phyloP scores from a whole-genome alignment of 2,888 invertebrate genomes.

The Coenonympha glycerion region DNA sequence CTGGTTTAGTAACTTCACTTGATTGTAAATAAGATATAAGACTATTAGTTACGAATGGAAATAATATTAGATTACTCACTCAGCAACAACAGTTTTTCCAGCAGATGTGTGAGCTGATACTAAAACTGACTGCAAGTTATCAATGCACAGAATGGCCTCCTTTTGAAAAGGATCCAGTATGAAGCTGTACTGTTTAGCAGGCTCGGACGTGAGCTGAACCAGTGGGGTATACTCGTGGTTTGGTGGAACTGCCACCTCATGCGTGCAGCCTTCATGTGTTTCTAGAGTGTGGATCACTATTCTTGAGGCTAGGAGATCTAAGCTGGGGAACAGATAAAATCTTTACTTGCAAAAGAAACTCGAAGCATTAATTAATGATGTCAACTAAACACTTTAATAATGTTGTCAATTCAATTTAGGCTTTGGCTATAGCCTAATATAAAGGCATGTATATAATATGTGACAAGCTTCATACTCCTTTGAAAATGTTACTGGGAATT shows the following conservation, averaged over 20 bases:
- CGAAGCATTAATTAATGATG: no score
- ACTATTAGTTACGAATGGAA: no score
- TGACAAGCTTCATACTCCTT: no score
- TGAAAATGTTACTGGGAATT: no score
- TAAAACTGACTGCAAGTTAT: conserved; percentile 97
- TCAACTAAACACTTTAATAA: no score
- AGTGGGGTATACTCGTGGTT: conserved; percentile 84
- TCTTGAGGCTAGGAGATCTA: conserved; percentile 85
- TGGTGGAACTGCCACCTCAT: conserved; percentile 96
- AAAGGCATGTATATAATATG: no score
- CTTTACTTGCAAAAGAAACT: no score
- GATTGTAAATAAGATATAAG: no score
- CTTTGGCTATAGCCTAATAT: no score
- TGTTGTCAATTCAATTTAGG: no score
- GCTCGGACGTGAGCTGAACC: conserved; percentile 76
- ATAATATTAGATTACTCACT: conserved; percentile 78
- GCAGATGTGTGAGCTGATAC: conserved; percentile 99
- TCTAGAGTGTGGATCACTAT: conserved; percentile 93
- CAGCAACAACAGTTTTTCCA: conserved; percentile 99
- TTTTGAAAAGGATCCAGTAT: conserved; percentile 98
- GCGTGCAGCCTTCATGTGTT: conserved; percentile 93
- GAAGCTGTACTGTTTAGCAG: conserved; percentile 95
- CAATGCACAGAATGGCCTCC: conserved; percentile 96
- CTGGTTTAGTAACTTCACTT: no score
- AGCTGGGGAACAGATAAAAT: conserved; percentile 53